Percentiles rank a stretch among this genome's conserved stretches.
Conservation (phyloP, 2,797 vertebrate genomes). For the Acomys russatus region DNA sequence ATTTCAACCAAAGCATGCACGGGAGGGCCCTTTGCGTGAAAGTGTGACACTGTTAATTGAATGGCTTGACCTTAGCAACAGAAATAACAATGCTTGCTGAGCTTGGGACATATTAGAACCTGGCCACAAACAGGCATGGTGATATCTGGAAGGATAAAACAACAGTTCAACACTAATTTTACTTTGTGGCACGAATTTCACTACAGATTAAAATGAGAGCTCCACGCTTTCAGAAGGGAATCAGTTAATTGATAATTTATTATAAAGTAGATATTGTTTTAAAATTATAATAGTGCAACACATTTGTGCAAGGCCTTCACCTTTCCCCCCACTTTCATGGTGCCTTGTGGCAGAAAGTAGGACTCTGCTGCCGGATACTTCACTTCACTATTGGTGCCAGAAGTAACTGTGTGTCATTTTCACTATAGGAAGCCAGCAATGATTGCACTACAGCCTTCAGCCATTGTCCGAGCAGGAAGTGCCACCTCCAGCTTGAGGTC, state of each 20-base stretch:
- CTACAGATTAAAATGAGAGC: slow-evolving; percentile 1
- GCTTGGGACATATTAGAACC: neutral
- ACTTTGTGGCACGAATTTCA: neutral
- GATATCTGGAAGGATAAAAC: neutral
- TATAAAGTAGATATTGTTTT: slow-evolving; percentile 14
- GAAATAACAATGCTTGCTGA: slow-evolving; percentile 19
- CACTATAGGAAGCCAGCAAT: neutral
- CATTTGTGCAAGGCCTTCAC: neutral
- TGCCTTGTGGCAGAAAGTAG: slow-evolving; percentile 28
- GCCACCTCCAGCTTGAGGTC: neutral
- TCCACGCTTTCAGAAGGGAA: slow-evolving; percentile 1
- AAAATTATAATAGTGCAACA: neutral
- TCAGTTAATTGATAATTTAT: slow-evolving; percentile 15
- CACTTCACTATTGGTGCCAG: neutral
- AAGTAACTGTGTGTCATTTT: neutral
- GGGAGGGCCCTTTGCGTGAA: neutral
- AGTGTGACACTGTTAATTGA: slow-evolving; percentile 25
- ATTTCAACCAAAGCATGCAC: neutral
- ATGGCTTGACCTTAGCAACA: slow-evolving; percentile 2
- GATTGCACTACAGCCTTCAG: neutral
- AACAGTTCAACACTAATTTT: neutral
- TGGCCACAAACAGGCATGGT: neutral
- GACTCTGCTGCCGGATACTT: neutral
- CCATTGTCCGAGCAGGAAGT: neutral
- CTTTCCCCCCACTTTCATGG: slow-evolving; percentile 7